Base-by-base conservation (phyloP, 2,888 invertebrate genomes). In the Camptogramma bilineatum region DNA sequence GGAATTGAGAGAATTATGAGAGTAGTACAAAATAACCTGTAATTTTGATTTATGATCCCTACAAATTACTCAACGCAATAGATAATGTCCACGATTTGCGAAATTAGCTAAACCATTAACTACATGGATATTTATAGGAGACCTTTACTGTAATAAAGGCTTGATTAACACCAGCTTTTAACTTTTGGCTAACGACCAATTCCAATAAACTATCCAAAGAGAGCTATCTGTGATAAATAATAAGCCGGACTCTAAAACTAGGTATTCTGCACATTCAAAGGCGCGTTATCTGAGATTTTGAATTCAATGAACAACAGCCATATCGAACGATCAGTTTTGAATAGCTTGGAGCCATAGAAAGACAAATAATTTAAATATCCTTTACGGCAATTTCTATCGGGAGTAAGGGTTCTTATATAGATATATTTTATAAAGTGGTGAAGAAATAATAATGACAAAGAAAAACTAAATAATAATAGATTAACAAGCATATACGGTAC, bases 111-210 rank as follows among this genome's bases (percentile, higher is more conserved):
- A 39, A 13, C 34, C 34, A 39, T 47, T 34, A 31, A 39, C 28
- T 21, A 19, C 52, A 24, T 44, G 62, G 13, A 3, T 62, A 66
- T 62, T 58, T 62, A 39, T 57, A 54, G 18, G 53, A 50, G 62
- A 62, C 58, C 65, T 58, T 66, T 65, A 47, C 17, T n/a, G 44
- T 62, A 51, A 56, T 60, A 57, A 61, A 61, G 56, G 46, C 57
- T 57, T 65, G 54, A 66, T 66, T 61, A 59, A 46, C 52, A 60
- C 28, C 42, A 52, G 60, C 60, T 57, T 61, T 57, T 56, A 65
- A 52, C 51, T 52, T 54, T 54, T 58, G 58, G 53, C 50, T 50
- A 31, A 44, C 48, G 52, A 52, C 39, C 57, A 50, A 57, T 42
- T 50, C 52, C 46, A 46, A 62, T 62, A 62, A 56, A 56, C 39